These are phyloP conservation scores for Lethrus apterus DNA, from an alignment of 1,140 invertebrate species.

Conservation along the genomic window DNA sequence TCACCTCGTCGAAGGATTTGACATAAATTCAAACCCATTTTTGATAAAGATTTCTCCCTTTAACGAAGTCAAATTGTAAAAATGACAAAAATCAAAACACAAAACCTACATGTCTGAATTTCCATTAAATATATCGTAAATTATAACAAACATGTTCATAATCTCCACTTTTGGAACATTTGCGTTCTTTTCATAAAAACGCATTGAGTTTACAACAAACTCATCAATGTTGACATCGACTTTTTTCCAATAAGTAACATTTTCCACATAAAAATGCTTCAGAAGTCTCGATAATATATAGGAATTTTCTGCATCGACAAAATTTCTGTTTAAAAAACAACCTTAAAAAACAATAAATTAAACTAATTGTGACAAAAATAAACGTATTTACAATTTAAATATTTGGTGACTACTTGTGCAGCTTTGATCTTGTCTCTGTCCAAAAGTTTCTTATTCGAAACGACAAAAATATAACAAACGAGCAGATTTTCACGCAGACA, in stretches of 20 bases:
- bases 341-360: no score
- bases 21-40: no score
- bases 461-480: slow-evolving; percentile 46
- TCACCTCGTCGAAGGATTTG: no score
- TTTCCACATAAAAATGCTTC: not conserved
- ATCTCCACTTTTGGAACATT: slow-evolving; percentile 4
- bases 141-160: not conserved
- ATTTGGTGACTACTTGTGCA: slow-evolving; percentile 39
- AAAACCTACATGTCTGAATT: not conserved
- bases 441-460: slow-evolving; percentile 42
- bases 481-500: slow-evolving; percentile 46
- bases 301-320: not conserved
- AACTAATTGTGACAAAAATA: not conserved
- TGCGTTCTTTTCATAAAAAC: slow-evolving; percentile 38
- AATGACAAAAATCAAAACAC: not conserved
- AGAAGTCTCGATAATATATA: not conserved
- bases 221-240: slow-evolving; percentile 14
- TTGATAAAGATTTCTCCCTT: not conserved
- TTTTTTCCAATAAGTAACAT: slow-evolving; percentile 17
- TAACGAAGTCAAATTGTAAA: no score
- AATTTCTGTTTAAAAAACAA: not conserved
- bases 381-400: slow-evolving; percentile 43
- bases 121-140: not conserved
- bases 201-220: slow-evolving; percentile 42
- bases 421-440: slow-evolving; percentile 37